Conservation (phyloP, 2,888 invertebrate species). For the Eupithecia centaureata region DNA sequence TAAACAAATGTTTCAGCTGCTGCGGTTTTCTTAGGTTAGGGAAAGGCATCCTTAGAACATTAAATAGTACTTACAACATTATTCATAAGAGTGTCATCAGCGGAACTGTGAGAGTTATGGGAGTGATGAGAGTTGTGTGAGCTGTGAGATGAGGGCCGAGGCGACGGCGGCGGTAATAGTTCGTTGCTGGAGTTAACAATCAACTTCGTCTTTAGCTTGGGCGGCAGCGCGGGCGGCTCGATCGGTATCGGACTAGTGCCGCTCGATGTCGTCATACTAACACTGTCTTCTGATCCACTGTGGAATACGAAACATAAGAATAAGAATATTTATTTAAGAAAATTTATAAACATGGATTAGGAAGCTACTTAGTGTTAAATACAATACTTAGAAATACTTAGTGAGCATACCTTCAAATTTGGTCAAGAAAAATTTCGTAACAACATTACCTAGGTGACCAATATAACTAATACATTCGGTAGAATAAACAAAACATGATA, state of each 20-base stretch:
- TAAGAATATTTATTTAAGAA: no score
- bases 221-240: slow-evolving; percentile 83
- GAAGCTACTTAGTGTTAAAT: no score
- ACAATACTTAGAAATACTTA: no score
- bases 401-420: no score
- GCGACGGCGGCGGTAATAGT: slow-evolving; percentile 74
- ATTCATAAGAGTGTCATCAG: slow-evolving; percentile 69
- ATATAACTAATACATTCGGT: no score
- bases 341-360: no score
- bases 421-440: no score
- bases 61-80: slow-evolving; percentile 61
- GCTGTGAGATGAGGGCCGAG: slow-evolving; percentile 75
- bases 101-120: slow-evolving; percentile 63
- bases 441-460: no score
- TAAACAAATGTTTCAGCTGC: no score
- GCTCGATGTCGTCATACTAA: slow-evolving; percentile 73
- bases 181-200: slow-evolving; percentile 75
- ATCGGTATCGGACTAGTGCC: slow-evolving; percentile 78
- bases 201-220: slow-evolving; percentile 80
- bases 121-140: slow-evolving; percentile 76
- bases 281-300: slow-evolving; percentile 78
- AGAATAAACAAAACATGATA: no score
- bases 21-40: no score
- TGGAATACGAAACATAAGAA: not conserved
- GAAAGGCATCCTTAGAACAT: no score